Evolutionary conservation across 2,797 vertebrate genomes (phyloP).

Genomic region (Thripadectes ignobilis): DNA sequence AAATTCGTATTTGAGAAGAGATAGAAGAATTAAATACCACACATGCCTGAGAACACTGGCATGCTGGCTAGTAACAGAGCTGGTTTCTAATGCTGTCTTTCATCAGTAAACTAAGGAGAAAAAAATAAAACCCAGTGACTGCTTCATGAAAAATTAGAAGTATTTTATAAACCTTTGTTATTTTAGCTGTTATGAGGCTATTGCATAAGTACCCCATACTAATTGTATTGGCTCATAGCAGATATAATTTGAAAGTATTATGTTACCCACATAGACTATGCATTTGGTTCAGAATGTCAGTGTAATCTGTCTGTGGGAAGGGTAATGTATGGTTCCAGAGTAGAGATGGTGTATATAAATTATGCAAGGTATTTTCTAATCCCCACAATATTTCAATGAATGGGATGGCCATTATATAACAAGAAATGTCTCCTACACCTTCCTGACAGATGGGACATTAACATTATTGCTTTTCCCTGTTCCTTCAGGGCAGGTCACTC

Average conservation of each 20-base stretch:
- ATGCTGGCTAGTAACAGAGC: neutral
- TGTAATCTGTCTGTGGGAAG: conserved; percentile 9
- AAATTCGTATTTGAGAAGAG: neutral
- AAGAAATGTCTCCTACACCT: conserved; percentile 50
- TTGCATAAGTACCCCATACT: conserved; percentile 18
- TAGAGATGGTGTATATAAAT: conserved; percentile 52
- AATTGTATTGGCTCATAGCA: conserved; percentile 58
- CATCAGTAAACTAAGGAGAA: neutral
- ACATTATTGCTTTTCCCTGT: conserved; percentile 54
- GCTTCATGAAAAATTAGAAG: conserved; percentile 47
- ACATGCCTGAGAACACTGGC: neutral
- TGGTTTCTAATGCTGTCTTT: neutral
- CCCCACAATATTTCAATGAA: conserved; percentile 60
- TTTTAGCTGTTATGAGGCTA: conserved; percentile 40
- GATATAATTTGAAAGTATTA: conserved; percentile 51
- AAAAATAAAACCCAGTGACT: neutral
- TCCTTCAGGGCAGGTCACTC: conserved; percentile 59
- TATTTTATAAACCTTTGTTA: conserved; percentile 49
- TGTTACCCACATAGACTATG: conserved; percentile 39
- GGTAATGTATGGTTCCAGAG: conserved; percentile 31
- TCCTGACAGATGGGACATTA: conserved; percentile 57
- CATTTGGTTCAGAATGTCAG: neutral
- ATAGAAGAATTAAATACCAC: neutral
- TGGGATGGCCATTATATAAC: conserved; percentile 47
- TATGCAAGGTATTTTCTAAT: conserved; percentile 66